Conservation (phyloP, 2,888 invertebrate genomes). For the Polydrusus cervinus region DNA sequence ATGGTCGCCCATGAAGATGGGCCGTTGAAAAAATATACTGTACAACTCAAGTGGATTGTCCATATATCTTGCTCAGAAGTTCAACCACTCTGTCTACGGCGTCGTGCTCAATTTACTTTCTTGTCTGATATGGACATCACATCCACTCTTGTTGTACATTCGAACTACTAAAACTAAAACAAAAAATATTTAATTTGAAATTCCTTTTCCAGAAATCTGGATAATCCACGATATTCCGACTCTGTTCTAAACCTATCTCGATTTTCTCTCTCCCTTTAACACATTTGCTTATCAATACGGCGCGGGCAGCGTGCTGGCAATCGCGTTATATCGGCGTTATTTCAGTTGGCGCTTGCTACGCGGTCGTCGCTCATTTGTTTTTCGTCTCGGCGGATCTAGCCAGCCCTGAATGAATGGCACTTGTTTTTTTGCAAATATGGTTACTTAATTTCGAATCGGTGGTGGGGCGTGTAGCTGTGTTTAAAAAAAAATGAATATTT, state of each 20-base stretch:
- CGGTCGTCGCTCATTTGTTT: slow-evolving; percentile 38
- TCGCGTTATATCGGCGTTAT: slow-evolving; percentile 31
- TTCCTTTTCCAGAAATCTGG: neutral
- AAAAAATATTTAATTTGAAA: too few relatives aligned
- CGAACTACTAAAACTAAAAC: too few relatives aligned
- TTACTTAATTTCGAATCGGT: slow-evolving; percentile 16
- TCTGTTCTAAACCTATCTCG: slow-evolving; percentile 25
- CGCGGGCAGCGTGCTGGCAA: slow-evolving; percentile 44
- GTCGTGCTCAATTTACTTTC: too few relatives aligned
- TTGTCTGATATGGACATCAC: too few relatives aligned
- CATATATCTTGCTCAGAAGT: too few relatives aligned
- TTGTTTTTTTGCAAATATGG: slow-evolving; percentile 17
- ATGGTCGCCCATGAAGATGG: too few relatives aligned
- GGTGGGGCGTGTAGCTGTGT: neutral
- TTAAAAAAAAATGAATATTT: neutral
- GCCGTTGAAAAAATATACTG: too few relatives aligned
- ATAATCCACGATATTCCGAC: slow-evolving; percentile 26
- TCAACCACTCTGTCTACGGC: too few relatives aligned
- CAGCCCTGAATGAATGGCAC: slow-evolving; percentile 22
- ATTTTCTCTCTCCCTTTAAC: slow-evolving; percentile 30
- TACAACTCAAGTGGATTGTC: too few relatives aligned
- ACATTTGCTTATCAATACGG: slow-evolving; percentile 46
- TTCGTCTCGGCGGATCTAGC: slow-evolving; percentile 20
- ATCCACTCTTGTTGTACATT: too few relatives aligned
- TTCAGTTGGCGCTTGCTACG: slow-evolving; percentile 44